These are phyloP conservation scores for Phaedon cochleariae DNA, from an alignment of 2,888 invertebrate species.

Conservation along the genomic window DNA sequence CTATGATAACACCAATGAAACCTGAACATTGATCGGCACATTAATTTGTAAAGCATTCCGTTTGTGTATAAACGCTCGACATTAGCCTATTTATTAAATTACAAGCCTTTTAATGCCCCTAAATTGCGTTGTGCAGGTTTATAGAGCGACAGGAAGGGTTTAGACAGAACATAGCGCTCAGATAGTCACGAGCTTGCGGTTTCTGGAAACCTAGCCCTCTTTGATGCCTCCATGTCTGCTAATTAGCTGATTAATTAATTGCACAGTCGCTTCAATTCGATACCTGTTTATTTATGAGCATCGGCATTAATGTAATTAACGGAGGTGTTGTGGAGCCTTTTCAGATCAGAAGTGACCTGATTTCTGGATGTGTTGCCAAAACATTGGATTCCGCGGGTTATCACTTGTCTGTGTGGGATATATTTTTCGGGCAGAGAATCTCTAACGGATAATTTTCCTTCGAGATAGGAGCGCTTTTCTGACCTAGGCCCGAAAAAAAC, in stretches of 20 bases:
- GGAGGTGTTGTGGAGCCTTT: conserved; percentile 54
- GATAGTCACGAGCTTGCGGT: conserved; percentile 32
- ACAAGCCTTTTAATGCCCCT: conserved; percentile 35
- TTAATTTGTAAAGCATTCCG: conserved; percentile 1
- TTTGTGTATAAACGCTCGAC: conserved; percentile 32
- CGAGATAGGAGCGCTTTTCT: too few species aligned
- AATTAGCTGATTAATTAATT: conserved; percentile 63
- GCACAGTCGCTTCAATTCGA: conserved; percentile 61
- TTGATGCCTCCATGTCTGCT: conserved; percentile 60
- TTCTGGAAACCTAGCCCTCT: conserved; percentile 47
- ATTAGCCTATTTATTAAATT: conserved; percentile 40
- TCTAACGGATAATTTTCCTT: too few species aligned
- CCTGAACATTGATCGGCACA: not conserved
- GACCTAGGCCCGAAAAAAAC: too few species aligned
- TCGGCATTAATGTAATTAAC: conserved; percentile 61
- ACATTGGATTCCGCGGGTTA: conserved; percentile 11
- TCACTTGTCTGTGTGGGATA: too few species aligned
- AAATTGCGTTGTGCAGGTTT: conserved; percentile 39
- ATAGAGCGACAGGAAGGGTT: conserved; percentile 29
- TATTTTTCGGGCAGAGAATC: too few species aligned
- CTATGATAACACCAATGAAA: too few species aligned
- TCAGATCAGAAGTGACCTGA: conserved; percentile 29
- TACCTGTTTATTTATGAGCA: conserved; percentile 61
- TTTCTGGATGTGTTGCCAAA: conserved; percentile 27
- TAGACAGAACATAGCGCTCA: conserved; percentile 30